A percentile compares a stretch with the other conserved stretches of the same genome.
These are phyloP conservation scores for Euleptes europaea DNA, from an alignment of 2,113 vertebrate species.

Conservation along the genomic window DNA sequence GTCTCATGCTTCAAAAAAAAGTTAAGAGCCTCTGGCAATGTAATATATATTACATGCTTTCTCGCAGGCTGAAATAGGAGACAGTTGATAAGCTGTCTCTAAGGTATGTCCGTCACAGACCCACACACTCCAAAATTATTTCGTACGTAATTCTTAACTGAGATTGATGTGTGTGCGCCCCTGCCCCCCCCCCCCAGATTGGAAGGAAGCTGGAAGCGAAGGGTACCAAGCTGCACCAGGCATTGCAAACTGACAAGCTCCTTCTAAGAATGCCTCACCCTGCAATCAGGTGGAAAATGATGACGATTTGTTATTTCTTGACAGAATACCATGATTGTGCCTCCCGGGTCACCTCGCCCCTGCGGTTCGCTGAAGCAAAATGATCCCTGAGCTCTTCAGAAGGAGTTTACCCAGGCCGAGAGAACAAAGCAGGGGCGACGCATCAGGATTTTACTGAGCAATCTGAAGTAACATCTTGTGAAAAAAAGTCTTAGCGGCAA, in stretches of 20 bases:
- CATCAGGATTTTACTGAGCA: constrained; percentile 20
- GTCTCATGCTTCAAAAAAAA: no score
- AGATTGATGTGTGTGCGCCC: not conserved
- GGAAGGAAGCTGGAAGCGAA: not conserved
- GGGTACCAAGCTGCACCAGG: not conserved
- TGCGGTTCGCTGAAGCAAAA: constrained; percentile 28
- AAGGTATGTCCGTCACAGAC: not conserved
- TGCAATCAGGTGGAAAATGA: constrained; percentile 35
- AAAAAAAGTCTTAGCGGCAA: constrained; percentile 42
- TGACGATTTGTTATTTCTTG: constrained; percentile 35
- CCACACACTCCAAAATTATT: not conserved
- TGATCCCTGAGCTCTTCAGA: constrained; percentile 5
- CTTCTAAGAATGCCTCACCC: constrained; percentile 9
- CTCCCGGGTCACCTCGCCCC: constrained; percentile 62
- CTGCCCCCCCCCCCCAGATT: not conserved
- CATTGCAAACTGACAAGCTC: not conserved
- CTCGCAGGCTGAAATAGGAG: not conserved
- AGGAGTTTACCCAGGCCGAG: constrained; percentile 1
- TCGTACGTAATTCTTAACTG: not conserved
- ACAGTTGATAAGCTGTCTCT: not conserved
- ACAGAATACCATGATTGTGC: constrained; percentile 40
- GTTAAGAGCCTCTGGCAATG: not conserved
- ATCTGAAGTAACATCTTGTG: constrained; percentile 25
- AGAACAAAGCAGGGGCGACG: constrained; percentile 40
- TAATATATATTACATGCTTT: no score